A percentile compares a stretch with the other conserved stretches of the same genome.
phyloP scores from a whole-genome alignment of 2,888 invertebrate genomes.

The Trichogramma evanescens region DNA sequence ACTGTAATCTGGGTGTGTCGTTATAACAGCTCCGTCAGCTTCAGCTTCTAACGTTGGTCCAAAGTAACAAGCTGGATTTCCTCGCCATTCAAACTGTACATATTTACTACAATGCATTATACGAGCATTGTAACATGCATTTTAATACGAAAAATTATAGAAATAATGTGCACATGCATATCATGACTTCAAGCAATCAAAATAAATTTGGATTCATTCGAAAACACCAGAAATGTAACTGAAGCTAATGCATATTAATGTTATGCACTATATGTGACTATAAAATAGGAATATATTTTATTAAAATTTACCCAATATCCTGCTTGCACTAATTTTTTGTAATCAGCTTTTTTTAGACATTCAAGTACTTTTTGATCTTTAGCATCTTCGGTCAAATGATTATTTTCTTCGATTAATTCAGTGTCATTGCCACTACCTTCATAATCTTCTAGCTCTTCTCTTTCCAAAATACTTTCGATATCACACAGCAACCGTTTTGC shows the following conservation, averaged over 20 bases:
- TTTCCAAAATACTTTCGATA: background rate
- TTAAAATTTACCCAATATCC: constrained; percentile 20
- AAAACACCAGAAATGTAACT: no score
- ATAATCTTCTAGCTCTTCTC: constrained; percentile 13
- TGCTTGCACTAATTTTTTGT: background rate
- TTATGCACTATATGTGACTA: no score
- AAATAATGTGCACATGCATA: no score
- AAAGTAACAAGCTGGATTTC: constrained; percentile 26
- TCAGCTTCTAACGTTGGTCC: constrained; percentile 36
- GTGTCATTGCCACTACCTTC: background rate
- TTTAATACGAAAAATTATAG: no score
- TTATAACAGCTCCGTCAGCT: constrained; percentile 34
- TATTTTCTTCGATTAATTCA: background rate
- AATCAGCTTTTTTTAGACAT: constrained; percentile 27
- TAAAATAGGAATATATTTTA: no score
- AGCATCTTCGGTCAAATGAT: background rate
- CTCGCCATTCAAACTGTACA: constrained; percentile 10
- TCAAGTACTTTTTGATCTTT: constrained; percentile 21
- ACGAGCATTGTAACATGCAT: no score
- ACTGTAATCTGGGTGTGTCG: constrained; percentile 29
- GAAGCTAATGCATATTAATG: no score
- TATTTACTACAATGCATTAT: background rate
- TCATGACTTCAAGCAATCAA: no score
- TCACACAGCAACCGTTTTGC: constrained; percentile 28
- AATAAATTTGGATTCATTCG: no score